These are phyloP conservation scores for Hetaerina titia DNA, from an alignment of 2,888 invertebrate species.

Conservation along the genomic window DNA sequence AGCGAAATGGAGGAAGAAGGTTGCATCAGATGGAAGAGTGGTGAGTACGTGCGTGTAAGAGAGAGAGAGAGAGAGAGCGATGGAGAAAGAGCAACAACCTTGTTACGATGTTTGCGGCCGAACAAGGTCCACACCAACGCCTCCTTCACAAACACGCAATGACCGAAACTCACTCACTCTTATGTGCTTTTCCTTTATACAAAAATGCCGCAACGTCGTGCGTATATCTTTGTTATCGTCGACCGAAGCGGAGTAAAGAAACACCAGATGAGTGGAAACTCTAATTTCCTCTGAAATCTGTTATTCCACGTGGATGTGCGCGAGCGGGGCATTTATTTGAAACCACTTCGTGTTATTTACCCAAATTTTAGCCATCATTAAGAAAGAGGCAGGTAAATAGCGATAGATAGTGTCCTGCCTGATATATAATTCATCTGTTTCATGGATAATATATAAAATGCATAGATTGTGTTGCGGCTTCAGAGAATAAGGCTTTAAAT, in stretches of 20 bases:
- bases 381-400: too few species aligned
- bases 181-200: not conserved
- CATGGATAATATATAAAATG: too few species aligned
- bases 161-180: not conserved
- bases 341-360: too few species aligned
- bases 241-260: not conserved
- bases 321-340: too few species aligned
- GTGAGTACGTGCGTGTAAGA: not conserved
- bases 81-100: slow-evolving; percentile 14
- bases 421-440: too few species aligned
- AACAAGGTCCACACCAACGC: not conserved
- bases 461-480: too few species aligned
- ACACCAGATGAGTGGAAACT: not conserved
- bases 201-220: not conserved
- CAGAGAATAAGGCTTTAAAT: too few species aligned
- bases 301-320: not conserved
- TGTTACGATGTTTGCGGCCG: slow-evolving; percentile 36
- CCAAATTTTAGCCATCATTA: too few species aligned
- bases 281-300: not conserved
- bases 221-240: not conserved
- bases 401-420: too few species aligned
- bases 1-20: not conserved
- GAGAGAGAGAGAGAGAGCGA: not conserved
- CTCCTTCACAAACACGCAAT: not conserved
- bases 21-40: not conserved